Conservation (phyloP, 2,113 vertebrate species). For the Phycodurus eques region DNA sequence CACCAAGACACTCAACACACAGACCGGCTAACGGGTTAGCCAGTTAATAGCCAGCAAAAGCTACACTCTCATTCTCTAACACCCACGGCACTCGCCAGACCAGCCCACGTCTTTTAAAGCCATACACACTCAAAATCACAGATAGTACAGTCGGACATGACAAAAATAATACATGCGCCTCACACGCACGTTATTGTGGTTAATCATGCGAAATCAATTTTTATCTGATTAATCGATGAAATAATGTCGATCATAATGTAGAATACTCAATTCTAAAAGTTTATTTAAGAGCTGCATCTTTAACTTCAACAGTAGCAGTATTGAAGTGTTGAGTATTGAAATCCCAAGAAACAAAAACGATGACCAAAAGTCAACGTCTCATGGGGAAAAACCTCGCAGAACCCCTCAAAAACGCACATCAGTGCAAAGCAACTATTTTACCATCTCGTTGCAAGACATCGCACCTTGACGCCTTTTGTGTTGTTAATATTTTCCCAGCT, state of each 20-base stretch:
- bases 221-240: too few relatives aligned
- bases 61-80: not conserved
- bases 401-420: not conserved
- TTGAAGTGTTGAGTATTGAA: too few relatives aligned
- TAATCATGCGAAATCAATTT: too few relatives aligned
- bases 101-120: not conserved
- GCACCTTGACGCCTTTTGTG: slow-evolving; percentile 38
- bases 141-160: too few relatives aligned
- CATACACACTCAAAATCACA: not conserved
- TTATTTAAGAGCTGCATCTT: not conserved
- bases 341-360: too few relatives aligned
- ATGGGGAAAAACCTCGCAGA: too few relatives aligned
- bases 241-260: not conserved
- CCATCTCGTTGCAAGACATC: not conserved
- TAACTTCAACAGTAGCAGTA: not conserved
- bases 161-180: not conserved
- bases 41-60: too few relatives aligned
- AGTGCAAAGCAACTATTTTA: not conserved
- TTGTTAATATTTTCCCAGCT: slow-evolving; percentile 67
- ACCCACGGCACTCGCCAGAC: too few relatives aligned
- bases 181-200: not conserved
- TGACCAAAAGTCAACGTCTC: too few relatives aligned
- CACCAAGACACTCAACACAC: not conserved
- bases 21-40: not conserved
- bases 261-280: not conserved